Percentiles rank a stretch among this genome's conserved stretches.
Evolutionary conservation across 2,113 vertebrate genomes (phyloP).

Genomic region (Alouatta palliata): DNA sequence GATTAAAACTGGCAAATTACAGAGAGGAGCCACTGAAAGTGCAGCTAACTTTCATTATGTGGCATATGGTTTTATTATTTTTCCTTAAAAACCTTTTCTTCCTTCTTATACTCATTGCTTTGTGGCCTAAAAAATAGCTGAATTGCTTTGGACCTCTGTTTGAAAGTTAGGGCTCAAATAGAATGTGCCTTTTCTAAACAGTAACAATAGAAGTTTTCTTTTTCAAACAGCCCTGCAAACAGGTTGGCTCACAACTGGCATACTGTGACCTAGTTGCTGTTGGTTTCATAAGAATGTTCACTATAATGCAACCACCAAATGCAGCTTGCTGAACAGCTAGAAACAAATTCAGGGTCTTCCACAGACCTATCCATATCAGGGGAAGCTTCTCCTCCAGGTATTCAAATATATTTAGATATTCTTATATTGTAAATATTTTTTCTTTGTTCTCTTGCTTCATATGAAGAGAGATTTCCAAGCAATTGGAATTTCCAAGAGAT

Average conservation of each 20-base stretch:
- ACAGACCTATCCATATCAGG: neutral
- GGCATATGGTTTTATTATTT: neutral
- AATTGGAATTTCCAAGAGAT: no score
- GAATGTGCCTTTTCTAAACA: conserved; percentile 34
- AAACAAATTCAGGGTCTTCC: neutral
- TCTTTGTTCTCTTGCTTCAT: neutral
- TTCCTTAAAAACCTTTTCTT: neutral
- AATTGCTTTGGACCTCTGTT: conserved; percentile 39
- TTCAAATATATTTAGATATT: neutral
- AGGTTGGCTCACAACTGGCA: neutral
- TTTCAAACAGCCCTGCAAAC: conserved; percentile 12
- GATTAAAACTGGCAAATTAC: conserved; percentile 32
- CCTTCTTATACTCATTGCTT: conserved; percentile 1
- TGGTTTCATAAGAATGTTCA: conserved; percentile 54
- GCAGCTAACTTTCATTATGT: conserved; percentile 8
- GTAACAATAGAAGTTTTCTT: conserved; percentile 58
- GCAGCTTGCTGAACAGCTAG: conserved; percentile 37
- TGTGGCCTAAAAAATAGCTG: conserved; percentile 2
- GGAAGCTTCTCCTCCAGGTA: neutral
- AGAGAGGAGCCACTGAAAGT: neutral
- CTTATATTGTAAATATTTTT: neutral
- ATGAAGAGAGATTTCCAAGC: neutral
- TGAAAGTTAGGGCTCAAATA: conserved; percentile 48
- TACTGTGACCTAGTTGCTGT: conserved; percentile 54
- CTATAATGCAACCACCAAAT: neutral